Conservation (phyloP, 2,888 invertebrate genomes). For the Drosophila maculinotata region DNA sequence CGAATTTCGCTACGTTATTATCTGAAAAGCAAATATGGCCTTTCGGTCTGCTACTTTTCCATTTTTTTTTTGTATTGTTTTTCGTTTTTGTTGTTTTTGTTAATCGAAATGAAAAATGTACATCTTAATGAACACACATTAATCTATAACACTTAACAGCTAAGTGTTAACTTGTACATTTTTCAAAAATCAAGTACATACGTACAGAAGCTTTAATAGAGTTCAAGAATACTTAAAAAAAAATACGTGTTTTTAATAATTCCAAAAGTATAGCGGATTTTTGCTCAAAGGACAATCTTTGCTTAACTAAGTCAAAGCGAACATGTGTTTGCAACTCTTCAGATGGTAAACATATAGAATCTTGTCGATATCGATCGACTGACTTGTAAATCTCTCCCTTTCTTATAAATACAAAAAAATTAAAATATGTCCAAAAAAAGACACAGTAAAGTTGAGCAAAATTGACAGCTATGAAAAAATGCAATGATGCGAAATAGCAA, state of each 20-base stretch:
- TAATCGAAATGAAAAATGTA: slow-evolving; percentile 9
- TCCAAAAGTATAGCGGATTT: neutral
- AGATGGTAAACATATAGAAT: no score
- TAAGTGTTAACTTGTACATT: slow-evolving; percentile 1
- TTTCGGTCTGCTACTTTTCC: neutral
- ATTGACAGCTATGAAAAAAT: slow-evolving; percentile 1
- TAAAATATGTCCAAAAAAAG: slow-evolving; percentile 1
- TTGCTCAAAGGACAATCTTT: slow-evolving; percentile 1
- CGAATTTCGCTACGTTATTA: slow-evolving; percentile 16
- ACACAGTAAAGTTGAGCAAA: slow-evolving; percentile 5
- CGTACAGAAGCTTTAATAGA: neutral
- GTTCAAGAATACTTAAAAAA: neutral
- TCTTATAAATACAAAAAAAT: neutral
- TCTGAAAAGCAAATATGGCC: slow-evolving; percentile 3
- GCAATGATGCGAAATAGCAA: slow-evolving; percentile 9
- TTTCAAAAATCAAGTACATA: no score
- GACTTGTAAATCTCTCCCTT: neutral
- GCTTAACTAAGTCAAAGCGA: no score
- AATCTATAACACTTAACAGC: neutral
- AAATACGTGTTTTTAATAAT: neutral
- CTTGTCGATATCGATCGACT: neutral
- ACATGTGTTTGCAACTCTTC: neutral
- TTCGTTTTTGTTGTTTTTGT: neutral
- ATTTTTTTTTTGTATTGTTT: slow-evolving; percentile 9
- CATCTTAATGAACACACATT: slow-evolving; percentile 6